Percentiles rank a stretch among this genome's conserved stretches.
Conservation (phyloP, 2,113 vertebrate genomes). For the Rhinoderma darwinii region DNA sequence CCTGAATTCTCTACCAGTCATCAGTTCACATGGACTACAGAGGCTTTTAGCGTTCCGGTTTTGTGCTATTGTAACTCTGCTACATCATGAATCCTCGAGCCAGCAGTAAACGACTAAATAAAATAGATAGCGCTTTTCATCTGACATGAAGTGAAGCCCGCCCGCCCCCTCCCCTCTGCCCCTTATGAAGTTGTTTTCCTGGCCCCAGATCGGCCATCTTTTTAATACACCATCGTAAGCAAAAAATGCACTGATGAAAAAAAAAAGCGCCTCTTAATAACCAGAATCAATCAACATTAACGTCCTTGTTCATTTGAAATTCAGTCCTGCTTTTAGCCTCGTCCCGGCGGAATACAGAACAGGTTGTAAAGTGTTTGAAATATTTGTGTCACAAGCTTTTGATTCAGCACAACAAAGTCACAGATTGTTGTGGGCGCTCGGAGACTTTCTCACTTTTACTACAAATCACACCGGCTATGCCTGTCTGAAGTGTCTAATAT, state of each 20-base stretch:
- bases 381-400: neutral
- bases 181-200: slow-evolving; percentile 39
- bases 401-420: neutral
- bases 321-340: fast-evolving
- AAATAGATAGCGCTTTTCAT: slow-evolving; percentile 59
- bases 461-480: neutral
- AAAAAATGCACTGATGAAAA: neutral
- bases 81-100: slow-evolving; percentile 39
- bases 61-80: neutral
- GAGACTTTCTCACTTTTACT: neutral
- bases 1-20: neutral
- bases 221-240: neutral
- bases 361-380: neutral
- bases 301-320: neutral
- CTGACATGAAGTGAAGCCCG: neutral
- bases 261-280: neutral
- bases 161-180: slow-evolving; percentile 13
- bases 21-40: slow-evolving; percentile 5
- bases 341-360: neutral
- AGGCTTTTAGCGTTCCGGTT: neutral
- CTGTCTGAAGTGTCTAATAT: neutral
- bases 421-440: neutral
- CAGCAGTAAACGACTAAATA: slow-evolving; percentile 20
- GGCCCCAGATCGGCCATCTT: slow-evolving; percentile 39
- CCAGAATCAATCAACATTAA: neutral